phyloP scores from a whole-genome alignment of 2,113 vertebrate genomes.

The Saguinus midas region DNA sequence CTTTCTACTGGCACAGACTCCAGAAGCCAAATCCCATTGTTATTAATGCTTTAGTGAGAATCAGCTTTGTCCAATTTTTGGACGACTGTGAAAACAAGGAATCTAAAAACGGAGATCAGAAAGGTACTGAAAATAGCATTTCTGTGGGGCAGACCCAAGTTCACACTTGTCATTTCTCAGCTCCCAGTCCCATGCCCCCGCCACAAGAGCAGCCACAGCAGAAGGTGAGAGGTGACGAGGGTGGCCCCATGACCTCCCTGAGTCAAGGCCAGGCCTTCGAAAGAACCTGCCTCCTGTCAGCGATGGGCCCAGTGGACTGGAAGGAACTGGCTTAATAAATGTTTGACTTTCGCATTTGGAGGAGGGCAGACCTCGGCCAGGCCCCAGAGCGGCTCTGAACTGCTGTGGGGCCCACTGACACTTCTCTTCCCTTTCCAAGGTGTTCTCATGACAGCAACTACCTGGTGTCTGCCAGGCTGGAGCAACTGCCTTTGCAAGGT shows the following conservation, averaged over 20 bases:
- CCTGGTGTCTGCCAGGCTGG: not conserved
- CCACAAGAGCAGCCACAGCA: no score
- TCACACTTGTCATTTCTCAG: not conserved
- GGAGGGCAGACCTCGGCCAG: slow-evolving; percentile 25
- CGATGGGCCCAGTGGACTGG: not conserved
- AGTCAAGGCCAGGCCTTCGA: not conserved
- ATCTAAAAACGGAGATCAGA: not conserved
- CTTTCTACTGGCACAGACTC: not conserved
- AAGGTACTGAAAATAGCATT: not conserved
- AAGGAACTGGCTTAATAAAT: slow-evolving; percentile 61
- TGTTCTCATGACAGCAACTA: slow-evolving; percentile 68
- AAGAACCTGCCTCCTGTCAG: slow-evolving; percentile 24
- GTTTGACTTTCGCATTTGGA: slow-evolving; percentile 69
- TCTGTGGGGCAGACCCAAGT: not conserved
- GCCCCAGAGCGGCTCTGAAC: not conserved
- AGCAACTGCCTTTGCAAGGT: slow-evolving; percentile 35
- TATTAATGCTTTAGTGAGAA: not conserved
- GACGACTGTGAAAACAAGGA: not conserved
- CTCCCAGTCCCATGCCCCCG: not conserved
- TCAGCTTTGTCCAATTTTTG: not conserved
- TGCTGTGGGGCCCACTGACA: not conserved
- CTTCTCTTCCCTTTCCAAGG: slow-evolving; percentile 68
- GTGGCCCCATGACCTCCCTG: not conserved
- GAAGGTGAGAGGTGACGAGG: not conserved
- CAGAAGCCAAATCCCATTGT: not conserved